phyloP scores from a whole-genome alignment of 2,113 vertebrate genomes.

The Tachysurus fulvidraco region DNA sequence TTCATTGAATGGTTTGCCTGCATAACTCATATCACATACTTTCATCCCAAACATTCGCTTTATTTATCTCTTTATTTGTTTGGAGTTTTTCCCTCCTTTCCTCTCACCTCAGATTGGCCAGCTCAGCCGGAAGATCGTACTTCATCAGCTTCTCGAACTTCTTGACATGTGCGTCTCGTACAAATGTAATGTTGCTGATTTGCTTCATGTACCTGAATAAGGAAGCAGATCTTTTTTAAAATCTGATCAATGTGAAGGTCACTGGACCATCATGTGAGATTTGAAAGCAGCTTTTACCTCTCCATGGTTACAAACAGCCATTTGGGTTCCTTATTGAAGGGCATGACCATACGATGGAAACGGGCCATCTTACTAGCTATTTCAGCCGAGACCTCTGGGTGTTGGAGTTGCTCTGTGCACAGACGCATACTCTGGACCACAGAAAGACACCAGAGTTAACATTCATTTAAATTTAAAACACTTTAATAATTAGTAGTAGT shows the following conservation, averaged over 20 bases:
- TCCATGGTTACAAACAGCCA: constrained; percentile 93
- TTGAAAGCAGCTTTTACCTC: constrained; percentile 63
- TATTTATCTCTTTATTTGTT: background rate
- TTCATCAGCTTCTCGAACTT: constrained; percentile 81
- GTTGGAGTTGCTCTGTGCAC: constrained; percentile 78
- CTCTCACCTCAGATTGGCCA: constrained; percentile 81
- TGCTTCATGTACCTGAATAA: constrained; percentile 84
- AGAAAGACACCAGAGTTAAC: constrained; percentile 8
- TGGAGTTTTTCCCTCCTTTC: background rate
- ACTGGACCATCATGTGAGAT: background rate
- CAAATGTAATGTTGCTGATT: constrained; percentile 80
- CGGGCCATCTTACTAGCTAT: constrained; percentile 84
- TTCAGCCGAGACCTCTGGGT: constrained; percentile 78
- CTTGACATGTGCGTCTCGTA: constrained; percentile 70
- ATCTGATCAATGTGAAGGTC: background rate
- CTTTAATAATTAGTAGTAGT: background rate
- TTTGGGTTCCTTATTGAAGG: constrained; percentile 92
- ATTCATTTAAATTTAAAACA: background rate
- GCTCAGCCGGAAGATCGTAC: constrained; percentile 80
- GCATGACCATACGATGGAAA: constrained; percentile 94
- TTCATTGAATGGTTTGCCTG: background rate
- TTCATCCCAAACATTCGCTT: background rate
- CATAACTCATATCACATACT: background rate
- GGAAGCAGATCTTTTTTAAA: background rate
- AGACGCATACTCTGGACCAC: constrained; percentile 77